phyloP scores from a whole-genome alignment of 2,797 vertebrate genomes.

The Vespertilio murinus region DNA sequence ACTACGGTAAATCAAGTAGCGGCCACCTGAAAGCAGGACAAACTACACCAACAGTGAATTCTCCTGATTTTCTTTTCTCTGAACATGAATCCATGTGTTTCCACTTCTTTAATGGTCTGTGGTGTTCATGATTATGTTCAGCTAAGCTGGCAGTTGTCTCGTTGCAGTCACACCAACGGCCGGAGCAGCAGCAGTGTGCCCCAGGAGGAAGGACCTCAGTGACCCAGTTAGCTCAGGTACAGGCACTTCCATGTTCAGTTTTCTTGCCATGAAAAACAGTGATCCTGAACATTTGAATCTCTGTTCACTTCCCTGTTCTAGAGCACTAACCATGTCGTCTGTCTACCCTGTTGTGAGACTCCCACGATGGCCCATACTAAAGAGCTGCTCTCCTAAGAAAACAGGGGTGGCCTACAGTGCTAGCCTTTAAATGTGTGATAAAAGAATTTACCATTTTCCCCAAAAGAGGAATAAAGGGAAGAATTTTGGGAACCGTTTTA shows the following conservation, averaged over 20 bases:
- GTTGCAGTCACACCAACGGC: constrained; percentile 68
- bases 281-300: background rate
- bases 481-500: background rate
- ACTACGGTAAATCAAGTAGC: background rate
- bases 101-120: background rate
- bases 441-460: background rate
- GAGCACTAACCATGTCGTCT: background rate
- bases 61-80: background rate
- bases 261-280: background rate
- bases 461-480: background rate
- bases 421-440: background rate
- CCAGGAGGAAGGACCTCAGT: constrained; percentile 78
- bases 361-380: background rate
- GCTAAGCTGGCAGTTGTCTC: background rate
- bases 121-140: background rate
- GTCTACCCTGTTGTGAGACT: background rate
- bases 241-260: background rate
- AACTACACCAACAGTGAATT: background rate
- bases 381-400: background rate
- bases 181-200: constrained; percentile 43
- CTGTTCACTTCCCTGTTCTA: background rate
- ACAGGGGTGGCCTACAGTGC: background rate
- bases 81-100: background rate
- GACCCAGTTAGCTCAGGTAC: constrained; percentile 84
- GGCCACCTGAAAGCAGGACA: background rate